Base-by-base conservation (phyloP, 1,140 invertebrate species). In the Conopomorpha cramerella region DNA sequence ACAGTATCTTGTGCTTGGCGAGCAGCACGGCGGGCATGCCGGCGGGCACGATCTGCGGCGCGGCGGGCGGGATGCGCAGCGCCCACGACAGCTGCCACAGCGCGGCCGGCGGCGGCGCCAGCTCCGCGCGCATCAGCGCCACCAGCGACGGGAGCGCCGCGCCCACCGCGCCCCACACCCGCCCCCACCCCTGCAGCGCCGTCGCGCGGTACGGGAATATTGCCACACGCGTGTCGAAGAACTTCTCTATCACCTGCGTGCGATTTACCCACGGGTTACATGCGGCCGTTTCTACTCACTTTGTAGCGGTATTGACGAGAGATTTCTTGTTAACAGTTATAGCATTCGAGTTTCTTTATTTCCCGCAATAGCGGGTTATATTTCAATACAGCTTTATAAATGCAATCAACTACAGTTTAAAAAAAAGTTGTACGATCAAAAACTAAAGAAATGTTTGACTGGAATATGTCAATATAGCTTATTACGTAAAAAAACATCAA, bases 131-230 rank as follows among this genome's bases (percentile, higher is more conserved):
- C 72, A 71, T 71, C 4, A 79, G 55, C 44, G 71, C 76, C 38
- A 97, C 85, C 54, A 95, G 93, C 67, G 97, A 93, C 58, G 93
- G 93, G 2, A 97, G 82, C 12, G 96, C 90, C 46, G 89, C 87
- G 3, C 84, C 82, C 7, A 92, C 92, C 36, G 90, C 85, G 51
- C 88, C 90, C 34, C 96, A 77, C 59, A 94, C 85, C 30, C 85
- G 84, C 34, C 86, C 85, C 74, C 96, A 95, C 10, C 91, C 90
- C 45, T 85, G 85, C 39, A 97, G 76, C 1, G 91, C 85, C 49
- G 92, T 93, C 0, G 91, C 91, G 55, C 95, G 93, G 73, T 91
- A 97, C 0, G 95, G 95, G 34, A 85, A 92, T 31, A 84, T 84
- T 30, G 86, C 91, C 41, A 93, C 93, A 54, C 92, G 86, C 4